Evolutionary conservation across 2,888 invertebrate species (phyloP).

Genomic region (Lithophane socia): DNA sequence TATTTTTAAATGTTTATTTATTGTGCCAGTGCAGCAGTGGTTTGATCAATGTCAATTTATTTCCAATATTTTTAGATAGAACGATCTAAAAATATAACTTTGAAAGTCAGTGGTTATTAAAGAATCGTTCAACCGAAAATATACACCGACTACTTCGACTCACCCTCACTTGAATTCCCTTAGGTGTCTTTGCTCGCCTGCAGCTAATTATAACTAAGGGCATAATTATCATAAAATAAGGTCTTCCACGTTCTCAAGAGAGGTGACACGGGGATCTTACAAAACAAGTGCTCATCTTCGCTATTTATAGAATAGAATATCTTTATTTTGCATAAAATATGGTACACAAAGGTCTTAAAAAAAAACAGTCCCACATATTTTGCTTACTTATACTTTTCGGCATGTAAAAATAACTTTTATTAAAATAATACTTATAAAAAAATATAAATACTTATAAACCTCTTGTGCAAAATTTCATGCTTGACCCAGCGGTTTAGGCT

Average conservation of each 20-base stretch:
- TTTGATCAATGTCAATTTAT: background rate
- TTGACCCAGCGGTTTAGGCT: background rate
- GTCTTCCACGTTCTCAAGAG: background rate
- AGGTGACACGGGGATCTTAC: background rate
- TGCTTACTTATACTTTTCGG: too few relatives aligned
- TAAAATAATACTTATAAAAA: too few relatives aligned
- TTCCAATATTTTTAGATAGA: background rate
- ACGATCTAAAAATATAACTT: background rate
- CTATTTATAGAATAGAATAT: too few relatives aligned
- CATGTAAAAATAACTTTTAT: too few relatives aligned
- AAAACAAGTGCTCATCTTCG: background rate
- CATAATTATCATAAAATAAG: constrained; percentile 4
- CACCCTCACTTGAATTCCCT: background rate
- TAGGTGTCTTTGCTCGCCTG: background rate
- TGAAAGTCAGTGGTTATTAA: background rate
- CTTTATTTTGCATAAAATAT: too few relatives aligned
- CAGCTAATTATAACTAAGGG: background rate
- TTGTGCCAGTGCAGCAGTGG: too few relatives aligned
- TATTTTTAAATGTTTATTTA: background rate
- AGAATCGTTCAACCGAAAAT: too few relatives aligned
- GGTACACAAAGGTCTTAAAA: too few relatives aligned
- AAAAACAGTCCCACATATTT: too few relatives aligned
- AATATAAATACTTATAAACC: background rate
- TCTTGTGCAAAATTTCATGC: background rate
- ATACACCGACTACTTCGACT: too few relatives aligned